phyloP scores from a whole-genome alignment of 2,888 invertebrate species.

The Phanerotoma sp. region DNA sequence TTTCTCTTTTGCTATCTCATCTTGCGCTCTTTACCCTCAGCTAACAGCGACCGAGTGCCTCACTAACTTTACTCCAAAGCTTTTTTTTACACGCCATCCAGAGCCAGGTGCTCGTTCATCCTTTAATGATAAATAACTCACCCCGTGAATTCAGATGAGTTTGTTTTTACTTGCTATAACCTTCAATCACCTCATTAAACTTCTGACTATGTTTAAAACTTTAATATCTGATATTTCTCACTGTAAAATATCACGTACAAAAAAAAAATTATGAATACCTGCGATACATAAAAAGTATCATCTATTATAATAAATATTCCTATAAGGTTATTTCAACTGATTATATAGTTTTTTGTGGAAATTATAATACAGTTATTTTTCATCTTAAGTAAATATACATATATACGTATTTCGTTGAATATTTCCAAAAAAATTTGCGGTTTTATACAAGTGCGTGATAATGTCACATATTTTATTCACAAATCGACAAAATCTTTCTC shows the following conservation, averaged over 20 bases:
- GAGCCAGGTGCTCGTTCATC: neutral
- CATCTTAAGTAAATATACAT: too few species aligned
- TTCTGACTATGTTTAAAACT: constrained; percentile 8
- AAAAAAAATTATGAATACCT: too few species aligned
- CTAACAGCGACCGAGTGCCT: constrained; percentile 14
- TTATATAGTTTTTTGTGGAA: too few species aligned
- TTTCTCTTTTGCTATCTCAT: constrained; percentile 10
- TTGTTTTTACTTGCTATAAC: constrained; percentile 27
- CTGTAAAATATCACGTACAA: neutral
- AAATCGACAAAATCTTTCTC: too few species aligned
- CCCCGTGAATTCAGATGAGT: constrained; percentile 27
- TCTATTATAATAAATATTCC: too few species aligned
- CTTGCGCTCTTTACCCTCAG: constrained; percentile 19
- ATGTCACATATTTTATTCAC: too few species aligned
- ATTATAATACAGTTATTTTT: too few species aligned
- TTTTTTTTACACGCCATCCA: constrained; percentile 1
- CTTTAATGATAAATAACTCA: constrained; percentile 15
- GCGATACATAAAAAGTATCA: too few species aligned
- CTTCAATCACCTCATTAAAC: constrained; percentile 1
- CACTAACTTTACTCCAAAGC: constrained; percentile 33
- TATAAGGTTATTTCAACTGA: too few species aligned
- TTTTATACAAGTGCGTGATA: too few species aligned
- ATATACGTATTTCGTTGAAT: too few species aligned
- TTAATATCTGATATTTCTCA: neutral
- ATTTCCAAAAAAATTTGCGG: too few species aligned